A percentile compares a stretch with the other conserved stretches of the same genome.
Evolutionary conservation across 2,888 invertebrate species (phyloP).

Genomic region (Tromatobia lineatoria): DNA sequence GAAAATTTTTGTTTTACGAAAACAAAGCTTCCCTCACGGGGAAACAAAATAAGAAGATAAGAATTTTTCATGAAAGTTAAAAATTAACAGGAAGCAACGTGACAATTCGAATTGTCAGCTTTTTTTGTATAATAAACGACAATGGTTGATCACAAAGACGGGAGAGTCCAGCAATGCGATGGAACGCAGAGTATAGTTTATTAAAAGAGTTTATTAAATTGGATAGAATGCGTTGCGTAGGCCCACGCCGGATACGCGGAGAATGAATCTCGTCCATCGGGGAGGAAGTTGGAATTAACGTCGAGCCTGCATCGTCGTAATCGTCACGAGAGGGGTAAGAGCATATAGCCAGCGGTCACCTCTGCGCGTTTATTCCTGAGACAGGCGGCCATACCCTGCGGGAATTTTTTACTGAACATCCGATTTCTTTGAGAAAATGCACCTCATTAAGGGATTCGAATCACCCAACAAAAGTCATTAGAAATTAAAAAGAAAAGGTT

Average conservation of each 20-base stretch:
- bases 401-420: neutral
- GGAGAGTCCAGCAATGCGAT: slow-evolving; percentile 29
- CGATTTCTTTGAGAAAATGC: neutral
- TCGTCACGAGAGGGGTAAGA: slow-evolving; percentile 43
- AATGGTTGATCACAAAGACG: slow-evolving; percentile 27
- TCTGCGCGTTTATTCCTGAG: slow-evolving; percentile 4
- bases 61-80: too few species aligned
- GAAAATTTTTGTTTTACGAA: too few species aligned
- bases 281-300: slow-evolving; percentile 84
- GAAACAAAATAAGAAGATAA: too few species aligned
- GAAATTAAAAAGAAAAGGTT: too few species aligned
- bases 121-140: slow-evolving; percentile 1
- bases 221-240: slow-evolving; percentile 84
- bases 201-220: slow-evolving; percentile 84
- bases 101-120: too few species aligned
- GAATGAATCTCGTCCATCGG: slow-evolving; percentile 84
- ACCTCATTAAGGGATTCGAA: neutral
- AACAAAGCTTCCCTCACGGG: too few species aligned
- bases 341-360: slow-evolving; percentile 13
- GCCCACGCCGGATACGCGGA: slow-evolving; percentile 83
- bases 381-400: neutral
- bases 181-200: slow-evolving; percentile 66
- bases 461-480: too few species aligned
- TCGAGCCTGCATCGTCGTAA: slow-evolving; percentile 74
- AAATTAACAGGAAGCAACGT: too few species aligned